phyloP scores from a whole-genome alignment of 2,797 vertebrate species.

The Myotis pilosus region DNA sequence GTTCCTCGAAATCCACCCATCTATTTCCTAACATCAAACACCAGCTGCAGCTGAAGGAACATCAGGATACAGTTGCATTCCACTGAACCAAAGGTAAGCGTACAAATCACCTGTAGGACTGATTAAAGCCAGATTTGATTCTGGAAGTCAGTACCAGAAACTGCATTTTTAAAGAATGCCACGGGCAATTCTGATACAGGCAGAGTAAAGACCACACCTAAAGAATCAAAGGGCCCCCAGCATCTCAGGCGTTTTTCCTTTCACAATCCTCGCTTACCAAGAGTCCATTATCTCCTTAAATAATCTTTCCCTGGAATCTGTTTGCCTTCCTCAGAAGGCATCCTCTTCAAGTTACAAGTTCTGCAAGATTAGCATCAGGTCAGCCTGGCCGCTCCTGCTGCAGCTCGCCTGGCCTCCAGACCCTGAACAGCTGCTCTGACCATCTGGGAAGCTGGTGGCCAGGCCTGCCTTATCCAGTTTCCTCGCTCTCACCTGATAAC shows the following conservation, averaged over 20 bases:
- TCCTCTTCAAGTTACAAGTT: conserved; percentile 32
- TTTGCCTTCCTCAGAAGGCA: neutral
- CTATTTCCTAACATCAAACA: neutral
- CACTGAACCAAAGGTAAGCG: neutral
- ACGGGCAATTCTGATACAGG: rapidly evolving
- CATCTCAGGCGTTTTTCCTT: neutral
- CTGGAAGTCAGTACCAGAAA: neutral
- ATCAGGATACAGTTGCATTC: neutral
- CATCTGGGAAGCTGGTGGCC: neutral
- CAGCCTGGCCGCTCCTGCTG: neutral
- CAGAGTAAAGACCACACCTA: neutral
- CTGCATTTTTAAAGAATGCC: neutral
- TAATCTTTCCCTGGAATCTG: neutral
- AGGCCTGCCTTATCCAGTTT: neutral
- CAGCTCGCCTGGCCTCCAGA: neutral
- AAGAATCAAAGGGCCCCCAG: neutral
- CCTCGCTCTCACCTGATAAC: neutral
- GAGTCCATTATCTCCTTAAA: neutral
- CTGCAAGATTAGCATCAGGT: neutral
- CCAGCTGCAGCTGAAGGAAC: neutral
- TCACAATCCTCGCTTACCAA: neutral
- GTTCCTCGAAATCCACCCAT: neutral
- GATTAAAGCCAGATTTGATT: neutral
- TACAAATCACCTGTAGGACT: neutral
- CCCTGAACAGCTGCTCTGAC: neutral